These are phyloP conservation scores for Neotoxoptera formosana DNA, from an alignment of 1,140 invertebrate species.

Conservation along the genomic window DNA sequence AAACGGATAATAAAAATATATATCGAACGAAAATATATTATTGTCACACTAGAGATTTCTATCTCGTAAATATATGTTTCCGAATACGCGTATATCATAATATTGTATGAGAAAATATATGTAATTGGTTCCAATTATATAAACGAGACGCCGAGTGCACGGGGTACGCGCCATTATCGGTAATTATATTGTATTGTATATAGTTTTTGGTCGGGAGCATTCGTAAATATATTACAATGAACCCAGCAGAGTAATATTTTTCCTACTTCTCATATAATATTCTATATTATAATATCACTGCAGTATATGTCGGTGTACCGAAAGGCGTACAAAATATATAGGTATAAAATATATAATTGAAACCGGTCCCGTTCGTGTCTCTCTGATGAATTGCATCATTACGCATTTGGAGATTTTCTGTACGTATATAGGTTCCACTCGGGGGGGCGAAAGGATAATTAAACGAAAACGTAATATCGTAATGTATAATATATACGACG, in stretches of 20 bases:
- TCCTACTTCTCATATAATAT: not conserved
- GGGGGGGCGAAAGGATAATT: not conserved
- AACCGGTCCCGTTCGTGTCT: not conserved
- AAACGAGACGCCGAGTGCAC: not conserved
- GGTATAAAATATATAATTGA: conserved; percentile 9
- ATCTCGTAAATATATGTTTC: too few species aligned
- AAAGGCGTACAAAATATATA: too few species aligned
- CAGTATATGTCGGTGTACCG: too few species aligned
- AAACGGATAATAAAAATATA: not conserved
- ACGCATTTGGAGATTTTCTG: not conserved
- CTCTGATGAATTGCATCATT: not conserved
- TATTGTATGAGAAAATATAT: not conserved
- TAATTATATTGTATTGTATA: too few species aligned
- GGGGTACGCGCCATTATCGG: not conserved
- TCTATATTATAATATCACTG: not conserved
- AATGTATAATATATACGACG: not conserved
- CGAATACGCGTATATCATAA: too few species aligned
- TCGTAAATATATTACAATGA: not conserved
- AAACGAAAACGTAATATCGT: not conserved
- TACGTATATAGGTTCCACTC: not conserved
- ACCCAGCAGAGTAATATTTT: not conserved
- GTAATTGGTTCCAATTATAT: not conserved
- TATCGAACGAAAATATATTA: not conserved
- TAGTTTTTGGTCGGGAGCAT: not conserved
- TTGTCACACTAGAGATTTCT: not conserved